Percentiles rank a stretch among this genome's conserved stretches.
These are phyloP conservation scores for Selenia dentaria DNA, from an alignment of 2,888 invertebrate genomes.

Conservation along the genomic window DNA sequence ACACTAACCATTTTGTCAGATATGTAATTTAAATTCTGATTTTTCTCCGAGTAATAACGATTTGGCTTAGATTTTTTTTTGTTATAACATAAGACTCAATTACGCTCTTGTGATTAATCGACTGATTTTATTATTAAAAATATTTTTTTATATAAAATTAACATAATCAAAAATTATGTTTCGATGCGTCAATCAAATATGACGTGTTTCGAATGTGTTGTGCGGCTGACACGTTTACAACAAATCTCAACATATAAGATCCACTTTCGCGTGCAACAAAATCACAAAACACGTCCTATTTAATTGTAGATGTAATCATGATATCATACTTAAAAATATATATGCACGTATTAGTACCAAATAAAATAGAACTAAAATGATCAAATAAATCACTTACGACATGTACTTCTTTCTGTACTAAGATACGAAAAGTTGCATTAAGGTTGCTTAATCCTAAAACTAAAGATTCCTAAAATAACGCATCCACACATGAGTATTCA, in stretches of 20 bases:
- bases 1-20: slow-evolving; percentile 85
- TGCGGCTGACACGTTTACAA: not conserved
- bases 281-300: slow-evolving; percentile 51
- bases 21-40: slow-evolving; percentile 84
- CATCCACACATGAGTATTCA: slow-evolving; percentile 83
- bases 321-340: slow-evolving; percentile 15
- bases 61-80: slow-evolving; percentile 69
- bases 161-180: slow-evolving; percentile 51
- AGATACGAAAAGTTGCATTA: slow-evolving; percentile 73
- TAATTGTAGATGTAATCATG: slow-evolving; percentile 42
- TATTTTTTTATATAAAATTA: slow-evolving; percentile 24
- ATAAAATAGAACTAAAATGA: slow-evolving; percentile 59
- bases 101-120: slow-evolving; percentile 45
- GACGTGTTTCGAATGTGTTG: slow-evolving; percentile 34
- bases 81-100: slow-evolving; percentile 57
- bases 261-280: not conserved
- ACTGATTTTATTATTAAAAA: slow-evolving; percentile 35
- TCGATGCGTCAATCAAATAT: slow-evolving; percentile 38
- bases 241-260: not conserved
- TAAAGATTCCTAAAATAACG: slow-evolving; percentile 58
- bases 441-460: slow-evolving; percentile 30
- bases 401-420: slow-evolving; percentile 82
- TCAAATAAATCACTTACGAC: slow-evolving; percentile 67
- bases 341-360: slow-evolving; percentile 49
- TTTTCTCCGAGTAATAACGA: slow-evolving; percentile 81